A percentile compares a stretch with the other conserved stretches of the same genome.
phyloP scores from a whole-genome alignment of 1,140 invertebrate genomes.

The Carposina sasakii region DNA sequence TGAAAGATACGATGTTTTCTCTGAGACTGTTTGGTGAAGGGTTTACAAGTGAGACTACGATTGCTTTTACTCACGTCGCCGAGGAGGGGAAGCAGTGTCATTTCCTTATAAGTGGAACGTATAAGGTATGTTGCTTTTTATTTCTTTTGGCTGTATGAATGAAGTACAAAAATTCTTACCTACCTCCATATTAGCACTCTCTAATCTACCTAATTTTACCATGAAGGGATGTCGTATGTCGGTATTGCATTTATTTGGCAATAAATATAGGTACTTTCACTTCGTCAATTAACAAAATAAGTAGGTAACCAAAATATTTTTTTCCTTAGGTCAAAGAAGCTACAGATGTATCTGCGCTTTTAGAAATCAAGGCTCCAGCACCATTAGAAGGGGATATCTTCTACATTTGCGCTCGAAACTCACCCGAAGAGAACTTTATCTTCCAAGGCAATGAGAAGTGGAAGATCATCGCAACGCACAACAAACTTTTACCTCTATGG shows the following conservation, averaged over 20 bases:
- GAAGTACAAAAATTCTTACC: no score
- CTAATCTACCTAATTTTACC: no score
- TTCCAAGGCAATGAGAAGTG: conserved; percentile 83
- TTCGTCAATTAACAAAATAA: no score
- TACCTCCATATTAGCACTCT: no score
- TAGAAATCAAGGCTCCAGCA: conserved; percentile 74
- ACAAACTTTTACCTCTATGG: conserved; percentile 84
- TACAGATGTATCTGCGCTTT: conserved; percentile 68
- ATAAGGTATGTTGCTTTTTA: no score
- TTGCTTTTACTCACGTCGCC: conserved; percentile 79
- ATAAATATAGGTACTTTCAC: no score
- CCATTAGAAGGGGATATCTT: conserved; percentile 70
- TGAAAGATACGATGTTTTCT: conserved; percentile 71
- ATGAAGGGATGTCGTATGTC: no score
- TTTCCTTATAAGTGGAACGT: background rate
- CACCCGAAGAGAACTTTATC: conserved; percentile 61
- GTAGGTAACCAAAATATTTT: conserved; percentile 9
- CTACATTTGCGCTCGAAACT: conserved; percentile 80
- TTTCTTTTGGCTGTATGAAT: no score
- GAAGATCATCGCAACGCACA: conserved; percentile 77
- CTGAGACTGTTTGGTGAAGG: conserved; percentile 81
- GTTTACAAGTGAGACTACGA: conserved; percentile 77
- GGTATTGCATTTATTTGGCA: no score
- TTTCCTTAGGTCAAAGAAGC: conserved; percentile 35
- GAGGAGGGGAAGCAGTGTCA: conserved; percentile 28